Percentiles rank a stretch among this genome's conserved stretches.
These are phyloP conservation scores for Drosophila antonietae DNA, from an alignment of 2,888 invertebrate genomes.

Conservation along the genomic window DNA sequence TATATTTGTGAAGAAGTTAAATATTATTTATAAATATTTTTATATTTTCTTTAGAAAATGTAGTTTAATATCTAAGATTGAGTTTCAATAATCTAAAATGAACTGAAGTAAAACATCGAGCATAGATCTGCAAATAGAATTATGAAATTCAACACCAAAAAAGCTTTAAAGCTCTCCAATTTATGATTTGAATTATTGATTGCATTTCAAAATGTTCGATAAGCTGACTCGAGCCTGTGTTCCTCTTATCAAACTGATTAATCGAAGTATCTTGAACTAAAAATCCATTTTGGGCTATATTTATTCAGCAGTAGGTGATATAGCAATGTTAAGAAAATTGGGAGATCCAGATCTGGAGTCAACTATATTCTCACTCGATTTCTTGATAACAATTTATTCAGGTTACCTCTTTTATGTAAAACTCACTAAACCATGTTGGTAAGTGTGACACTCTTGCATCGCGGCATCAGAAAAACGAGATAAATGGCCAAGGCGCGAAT, in stretches of 20 bases:
- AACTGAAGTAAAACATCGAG: too few species aligned
- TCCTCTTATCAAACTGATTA: not conserved
- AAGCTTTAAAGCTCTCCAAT: not conserved
- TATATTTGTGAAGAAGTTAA: too few species aligned
- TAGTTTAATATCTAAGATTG: too few species aligned
- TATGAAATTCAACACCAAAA: too few species aligned
- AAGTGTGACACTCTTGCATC: constrained; percentile 9
- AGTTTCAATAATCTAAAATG: too few species aligned
- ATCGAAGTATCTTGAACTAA: not conserved
- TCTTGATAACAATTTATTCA: not conserved
- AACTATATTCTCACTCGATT: not conserved
- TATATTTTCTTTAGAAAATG: too few species aligned
- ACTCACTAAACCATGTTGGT: not conserved
- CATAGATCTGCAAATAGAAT: too few species aligned
- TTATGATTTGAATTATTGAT: not conserved
- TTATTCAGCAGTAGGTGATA: too few species aligned
- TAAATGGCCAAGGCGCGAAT: constrained; percentile 76
- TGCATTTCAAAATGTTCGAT: not conserved
- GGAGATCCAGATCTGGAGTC: too few species aligned
- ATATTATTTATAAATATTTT: too few species aligned
- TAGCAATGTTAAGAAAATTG: too few species aligned
- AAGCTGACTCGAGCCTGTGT: not conserved
- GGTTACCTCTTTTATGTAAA: not conserved
- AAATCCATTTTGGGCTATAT: too few species aligned
- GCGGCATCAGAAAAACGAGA: constrained; percentile 47